Base-by-base conservation (phyloP, 2,888 invertebrate species). In the Eupithecia insigniata region DNA sequence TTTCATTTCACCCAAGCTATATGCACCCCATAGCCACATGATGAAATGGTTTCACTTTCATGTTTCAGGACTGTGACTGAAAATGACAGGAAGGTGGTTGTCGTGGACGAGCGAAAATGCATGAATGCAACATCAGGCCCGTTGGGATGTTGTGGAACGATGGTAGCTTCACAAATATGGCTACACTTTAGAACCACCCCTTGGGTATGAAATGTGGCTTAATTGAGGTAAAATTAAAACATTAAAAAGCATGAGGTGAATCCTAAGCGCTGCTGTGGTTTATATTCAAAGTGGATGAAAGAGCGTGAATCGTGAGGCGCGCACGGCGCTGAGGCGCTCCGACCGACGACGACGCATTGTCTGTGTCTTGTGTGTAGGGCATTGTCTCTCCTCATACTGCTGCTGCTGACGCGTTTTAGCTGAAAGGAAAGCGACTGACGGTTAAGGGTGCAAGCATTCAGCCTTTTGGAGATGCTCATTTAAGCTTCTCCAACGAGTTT, bases 271-370 rank as follows among this genome's bases (percentile, higher is more conserved):
- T 64, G 69, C 55, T 73, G 73, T 60, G 73, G 73, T 70, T 68
- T 69, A 26, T 68, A 70, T 61, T 73, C 65, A 67, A 69, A 70
- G 58, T 34, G 64, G 66, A 70, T 68, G 68, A 71, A 73, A 61
- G 65, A 58, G n/a, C 79, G 83, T 87, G 43, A 7, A 89, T 85
- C 84, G 91, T 89, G 89, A n/a, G n/a, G n/a, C 46, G 46, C 43
- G 18, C 18, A 18, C 46, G 46, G 46, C 22, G n/a, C 90, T 91
- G 89, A 90, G 86, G 85, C 89, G 87, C 90, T 87, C 90, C 89
- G 92, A 89, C 85, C n/a, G n/a, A 64, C 91, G 92, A 89, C 85
- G 67, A 65, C 86, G 87, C 91, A 92, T 93, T 92, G 93, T 93
- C 85, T 51, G 46, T 46, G 8, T 8, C 0, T n/a, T n/a, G 46